Evolutionary conservation across 1,140 invertebrate species (phyloP), one percentile per base, ranked within the genome.

Genomic region (Melitaea cinxia): DNA sequence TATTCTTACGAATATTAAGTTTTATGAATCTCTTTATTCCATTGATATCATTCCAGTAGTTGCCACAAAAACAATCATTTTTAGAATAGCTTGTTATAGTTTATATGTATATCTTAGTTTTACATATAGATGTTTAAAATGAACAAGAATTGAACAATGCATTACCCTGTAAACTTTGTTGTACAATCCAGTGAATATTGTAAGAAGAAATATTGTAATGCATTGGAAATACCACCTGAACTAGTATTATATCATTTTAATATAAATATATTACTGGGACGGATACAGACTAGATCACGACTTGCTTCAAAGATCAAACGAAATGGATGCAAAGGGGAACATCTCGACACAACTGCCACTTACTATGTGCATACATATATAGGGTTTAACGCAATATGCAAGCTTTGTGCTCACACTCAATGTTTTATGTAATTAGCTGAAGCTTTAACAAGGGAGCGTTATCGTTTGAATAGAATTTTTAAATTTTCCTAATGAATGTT

Each of bases 401-500:
- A 66, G 65, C 68, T 54, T 56, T 73, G 56, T 66, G 30, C 53
- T 68, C 65, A 47, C 75, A 80, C 9, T 47, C 37, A 42, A 82
- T 83, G 78, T 83, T 81, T 79, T 78, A 82, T 79, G 74, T 83
- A 86, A 89, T 89, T 89, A 89, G 81, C 80, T 82, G 80, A 88
- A 87, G 81, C 75, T 83, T 86, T 83, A 80, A 82, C 65, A 63
- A 76, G 76, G 78, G 83, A 74, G 68, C 60, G 59, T 63, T 71
- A 64, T 60, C 65, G 77, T 70, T 15, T 66, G 72, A 78, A 77
- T 73, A 68, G 55, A 68, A 73, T 83, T 83, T 86, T 82, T 75
- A 71, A 87, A 84, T 82, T 82, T 78, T 77, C 63, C 71, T 87
- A 89, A 87, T 87, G 80, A 89, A 88, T 88, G 83, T 89, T 89